These are phyloP conservation scores for Odocoileus virginianus DNA, from an alignment of 2,113 vertebrate species.

Conservation along the genomic window DNA sequence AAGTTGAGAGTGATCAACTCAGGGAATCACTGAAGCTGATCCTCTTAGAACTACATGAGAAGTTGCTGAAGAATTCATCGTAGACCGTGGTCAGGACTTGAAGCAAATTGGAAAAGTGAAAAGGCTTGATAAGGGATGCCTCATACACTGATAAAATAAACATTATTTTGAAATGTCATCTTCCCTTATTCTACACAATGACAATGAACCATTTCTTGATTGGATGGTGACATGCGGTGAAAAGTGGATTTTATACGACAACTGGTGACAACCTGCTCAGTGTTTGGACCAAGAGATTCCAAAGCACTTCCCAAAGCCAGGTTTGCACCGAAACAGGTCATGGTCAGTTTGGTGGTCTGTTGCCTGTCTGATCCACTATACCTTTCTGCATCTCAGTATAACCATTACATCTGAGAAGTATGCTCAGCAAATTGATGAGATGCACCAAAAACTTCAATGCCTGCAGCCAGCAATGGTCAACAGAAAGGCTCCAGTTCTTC, in stretches of 20 bases:
- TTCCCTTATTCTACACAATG: background rate
- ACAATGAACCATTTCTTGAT: background rate
- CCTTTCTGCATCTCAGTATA: background rate
- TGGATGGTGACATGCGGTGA: background rate
- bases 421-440: background rate
- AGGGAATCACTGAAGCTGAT: background rate
- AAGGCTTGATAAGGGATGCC: background rate
- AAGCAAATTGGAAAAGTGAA: background rate
- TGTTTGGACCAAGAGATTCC: background rate
- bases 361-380: background rate
- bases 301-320: background rate
- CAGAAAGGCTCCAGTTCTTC: background rate
- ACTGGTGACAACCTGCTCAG: background rate
- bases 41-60: background rate
- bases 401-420: background rate
- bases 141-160: background rate
- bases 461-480: background rate
- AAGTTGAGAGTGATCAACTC: background rate
- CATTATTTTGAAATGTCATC: background rate
- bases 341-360: background rate
- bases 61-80: background rate
- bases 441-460: background rate
- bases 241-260: background rate
- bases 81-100: background rate
- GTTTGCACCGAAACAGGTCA: background rate